A percentile compares a stretch with the other conserved stretches of the same genome.
These are phyloP conservation scores for Physella acuta DNA, from an alignment of 1,140 invertebrate species.

Conservation along the genomic window DNA sequence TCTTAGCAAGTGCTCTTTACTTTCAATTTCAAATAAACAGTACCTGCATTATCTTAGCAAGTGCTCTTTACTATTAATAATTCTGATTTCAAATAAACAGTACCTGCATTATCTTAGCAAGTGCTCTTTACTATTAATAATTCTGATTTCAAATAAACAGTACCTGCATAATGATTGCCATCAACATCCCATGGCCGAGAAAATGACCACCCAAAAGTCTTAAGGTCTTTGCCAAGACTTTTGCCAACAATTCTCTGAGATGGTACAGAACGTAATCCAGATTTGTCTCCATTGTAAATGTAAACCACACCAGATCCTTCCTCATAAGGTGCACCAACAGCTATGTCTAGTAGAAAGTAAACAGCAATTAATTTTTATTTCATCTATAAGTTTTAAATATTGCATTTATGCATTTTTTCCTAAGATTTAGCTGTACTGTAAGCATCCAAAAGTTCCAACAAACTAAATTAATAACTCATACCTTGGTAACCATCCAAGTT, in stretches of 20 bases:
- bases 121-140: too few species aligned
- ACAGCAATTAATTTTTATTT: not conserved
- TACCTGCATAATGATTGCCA: constrained; percentile 33
- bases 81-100: too few species aligned
- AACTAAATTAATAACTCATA: constrained; percentile 29
- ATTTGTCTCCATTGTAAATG: constrained; percentile 80
- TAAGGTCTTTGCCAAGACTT: constrained; percentile 25
- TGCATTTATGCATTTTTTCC: not conserved
- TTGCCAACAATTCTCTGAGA: constrained; percentile 38
- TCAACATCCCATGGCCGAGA: constrained; percentile 35
- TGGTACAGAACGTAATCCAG: constrained; percentile 30
- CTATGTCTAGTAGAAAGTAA: constrained; percentile 72
- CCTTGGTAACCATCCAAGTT: constrained; percentile 80
- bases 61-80: too few species aligned
- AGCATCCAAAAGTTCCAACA: not conserved
- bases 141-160: too few species aligned
- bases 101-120: too few species aligned
- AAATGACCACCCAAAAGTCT: constrained; percentile 42
- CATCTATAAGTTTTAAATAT: not conserved
- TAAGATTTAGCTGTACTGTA: not conserved
- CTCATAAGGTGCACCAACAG: constrained; percentile 92
- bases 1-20: too few species aligned
- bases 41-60: too few species aligned
- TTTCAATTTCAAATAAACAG: too few species aligned
- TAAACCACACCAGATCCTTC: constrained; percentile 86